phyloP scores from a whole-genome alignment of 1,140 invertebrate genomes.

The Cryptotermes secundus region DNA sequence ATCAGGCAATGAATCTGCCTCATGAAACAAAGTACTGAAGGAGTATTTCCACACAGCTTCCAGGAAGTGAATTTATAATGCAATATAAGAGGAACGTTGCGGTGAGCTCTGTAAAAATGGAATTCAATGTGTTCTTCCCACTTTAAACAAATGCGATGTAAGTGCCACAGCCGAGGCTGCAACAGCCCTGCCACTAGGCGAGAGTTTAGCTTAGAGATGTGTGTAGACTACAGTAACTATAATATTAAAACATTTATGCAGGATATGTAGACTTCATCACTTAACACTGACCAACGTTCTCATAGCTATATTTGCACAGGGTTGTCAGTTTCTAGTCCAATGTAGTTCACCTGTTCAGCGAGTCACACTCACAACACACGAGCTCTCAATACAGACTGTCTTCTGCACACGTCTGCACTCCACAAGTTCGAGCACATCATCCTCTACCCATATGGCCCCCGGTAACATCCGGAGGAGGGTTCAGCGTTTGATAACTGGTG shows the following conservation, averaged over 20 bases:
- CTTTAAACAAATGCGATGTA: background rate
- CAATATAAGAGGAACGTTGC: too few species aligned
- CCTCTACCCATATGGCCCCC: too few species aligned
- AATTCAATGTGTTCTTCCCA: background rate
- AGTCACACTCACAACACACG: background rate
- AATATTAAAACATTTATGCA: conserved; percentile 9
- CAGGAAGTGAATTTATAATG: too few species aligned
- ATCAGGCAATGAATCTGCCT: too few species aligned
- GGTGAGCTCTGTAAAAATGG: background rate
- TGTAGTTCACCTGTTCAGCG: background rate
- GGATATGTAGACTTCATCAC: conserved; percentile 15
- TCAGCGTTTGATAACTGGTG: too few species aligned
- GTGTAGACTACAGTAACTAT: background rate
- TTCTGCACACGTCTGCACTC: too few species aligned
- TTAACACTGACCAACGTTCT: background rate
- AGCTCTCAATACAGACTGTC: background rate
- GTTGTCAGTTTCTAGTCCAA: background rate
- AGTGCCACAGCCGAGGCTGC: background rate
- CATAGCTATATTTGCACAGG: background rate
- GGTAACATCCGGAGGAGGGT: too few species aligned
- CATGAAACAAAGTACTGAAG: too few species aligned
- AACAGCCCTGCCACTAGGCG: background rate
- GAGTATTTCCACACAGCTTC: too few species aligned
- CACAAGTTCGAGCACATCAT: too few species aligned
- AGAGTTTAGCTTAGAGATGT: conserved; percentile 16